Percentiles rank a stretch among this genome's conserved stretches.
phyloP scores from a whole-genome alignment of 2,888 invertebrate genomes.

The Pachymerium ferrugineum region DNA sequence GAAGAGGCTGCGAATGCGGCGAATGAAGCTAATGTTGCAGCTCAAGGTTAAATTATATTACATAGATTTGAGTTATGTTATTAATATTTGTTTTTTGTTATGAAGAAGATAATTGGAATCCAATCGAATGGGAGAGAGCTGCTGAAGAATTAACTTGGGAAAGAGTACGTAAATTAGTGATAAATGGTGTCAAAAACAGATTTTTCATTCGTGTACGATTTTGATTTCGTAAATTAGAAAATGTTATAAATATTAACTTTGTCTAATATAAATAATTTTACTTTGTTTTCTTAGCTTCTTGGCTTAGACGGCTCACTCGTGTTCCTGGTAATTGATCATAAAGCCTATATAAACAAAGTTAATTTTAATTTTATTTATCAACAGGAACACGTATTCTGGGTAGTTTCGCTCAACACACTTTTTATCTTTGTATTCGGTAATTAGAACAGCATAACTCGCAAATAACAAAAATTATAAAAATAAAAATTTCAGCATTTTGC shows the following conservation, averaged over 20 bases:
- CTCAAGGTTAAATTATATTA: slow-evolving; percentile 42
- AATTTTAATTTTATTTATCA: not conserved
- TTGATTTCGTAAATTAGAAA: too few relatives aligned
- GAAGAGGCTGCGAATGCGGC: slow-evolving; percentile 43
- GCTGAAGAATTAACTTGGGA: slow-evolving; percentile 99
- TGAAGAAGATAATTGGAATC: slow-evolving; percentile 91
- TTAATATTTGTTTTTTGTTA: not conserved
- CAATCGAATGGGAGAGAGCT: slow-evolving; percentile 96
- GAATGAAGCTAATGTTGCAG: slow-evolving; percentile 45
- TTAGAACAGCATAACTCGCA: not conserved
- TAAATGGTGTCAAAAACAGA: too few relatives aligned
- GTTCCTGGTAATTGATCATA: slow-evolving; percentile 58
- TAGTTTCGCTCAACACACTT: slow-evolving; percentile 90
- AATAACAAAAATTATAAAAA: not conserved
- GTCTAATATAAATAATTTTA: not conserved
- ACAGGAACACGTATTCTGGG: slow-evolving; percentile 99
- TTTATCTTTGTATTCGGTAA: slow-evolving; percentile 86
- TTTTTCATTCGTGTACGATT: too few relatives aligned
- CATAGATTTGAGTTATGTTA: not conserved
- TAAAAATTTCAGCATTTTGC: slow-evolving; percentile 65
- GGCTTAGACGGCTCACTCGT: slow-evolving; percentile 95
- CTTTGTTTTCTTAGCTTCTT: slow-evolving; percentile 58
- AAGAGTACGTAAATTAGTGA: too few relatives aligned
- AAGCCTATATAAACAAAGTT: not conserved
- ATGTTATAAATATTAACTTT: too few relatives aligned